Percentiles rank a stretch among this genome's conserved stretches.
Evolutionary conservation across 1,140 invertebrate species (phyloP).

Genomic region (Microplitis mediator): DNA sequence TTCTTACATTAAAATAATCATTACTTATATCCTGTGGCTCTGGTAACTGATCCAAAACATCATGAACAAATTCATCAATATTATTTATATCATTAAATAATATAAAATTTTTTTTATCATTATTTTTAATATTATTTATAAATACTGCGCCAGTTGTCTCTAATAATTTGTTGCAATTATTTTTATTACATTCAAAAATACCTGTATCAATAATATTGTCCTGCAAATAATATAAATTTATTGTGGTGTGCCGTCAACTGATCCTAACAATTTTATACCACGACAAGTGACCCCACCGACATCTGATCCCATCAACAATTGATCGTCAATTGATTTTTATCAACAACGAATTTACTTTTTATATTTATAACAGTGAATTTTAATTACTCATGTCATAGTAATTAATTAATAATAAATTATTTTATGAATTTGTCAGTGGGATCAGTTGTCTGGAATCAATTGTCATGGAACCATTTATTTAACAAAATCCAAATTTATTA

Average conservation of each 20-base stretch:
- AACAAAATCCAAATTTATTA: slow-evolving; percentile 11
- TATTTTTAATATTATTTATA: slow-evolving; percentile 27
- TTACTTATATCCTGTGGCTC: slow-evolving; percentile 60
- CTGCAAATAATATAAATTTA: slow-evolving; percentile 13
- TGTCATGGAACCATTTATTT: background rate
- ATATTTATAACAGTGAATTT: too few species aligned
- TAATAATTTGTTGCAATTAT: slow-evolving; percentile 33
- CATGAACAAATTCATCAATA: slow-evolving; percentile 62
- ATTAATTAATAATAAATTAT: too few species aligned
- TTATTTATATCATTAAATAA: slow-evolving; percentile 46
- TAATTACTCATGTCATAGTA: too few species aligned
- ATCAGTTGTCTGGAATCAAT: background rate
- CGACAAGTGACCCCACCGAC: too few species aligned
- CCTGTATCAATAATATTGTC: slow-evolving; percentile 42
- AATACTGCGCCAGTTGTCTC: slow-evolving; percentile 36
- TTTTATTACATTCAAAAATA: slow-evolving; percentile 34
- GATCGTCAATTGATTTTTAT: too few species aligned
- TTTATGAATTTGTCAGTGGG: too few species aligned
- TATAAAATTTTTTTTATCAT: slow-evolving; percentile 33
- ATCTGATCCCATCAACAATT: too few species aligned
- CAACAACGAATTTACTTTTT: too few species aligned
- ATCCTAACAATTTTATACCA: too few species aligned
- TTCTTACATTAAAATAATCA: slow-evolving; percentile 60
- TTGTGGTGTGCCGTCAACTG: too few species aligned
- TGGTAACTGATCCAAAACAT: slow-evolving; percentile 65